Conservation (phyloP, 2,888 invertebrate species). For the Macrophya annulata region DNA sequence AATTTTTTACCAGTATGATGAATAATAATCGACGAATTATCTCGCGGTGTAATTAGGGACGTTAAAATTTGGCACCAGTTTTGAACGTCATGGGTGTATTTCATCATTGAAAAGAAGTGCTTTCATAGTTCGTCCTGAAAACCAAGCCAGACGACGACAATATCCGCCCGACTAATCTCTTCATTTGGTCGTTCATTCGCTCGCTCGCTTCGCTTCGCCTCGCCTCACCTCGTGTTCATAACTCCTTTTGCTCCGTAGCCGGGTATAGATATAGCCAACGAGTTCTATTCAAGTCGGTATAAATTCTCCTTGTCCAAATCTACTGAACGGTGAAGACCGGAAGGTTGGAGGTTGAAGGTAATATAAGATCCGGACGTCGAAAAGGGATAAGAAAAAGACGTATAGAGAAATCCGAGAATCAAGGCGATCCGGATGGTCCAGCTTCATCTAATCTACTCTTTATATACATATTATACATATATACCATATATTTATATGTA, state of each 20-base stretch:
- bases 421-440: constrained; percentile 6
- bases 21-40: constrained; percentile 14
- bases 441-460: neutral
- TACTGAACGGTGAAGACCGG: constrained; percentile 43
- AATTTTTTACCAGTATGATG: neutral
- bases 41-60: neutral
- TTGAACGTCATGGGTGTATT: constrained; percentile 17
- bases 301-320: constrained; percentile 51
- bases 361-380: constrained; percentile 34
- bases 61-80: neutral
- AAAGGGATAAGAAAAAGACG: constrained; percentile 5
- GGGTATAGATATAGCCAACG: neutral
- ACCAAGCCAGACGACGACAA: constrained; percentile 21
- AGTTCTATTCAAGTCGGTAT: constrained; percentile 39
- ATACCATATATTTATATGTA: neutral
- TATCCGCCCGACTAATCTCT: constrained; percentile 36
- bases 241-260: constrained; percentile 25
- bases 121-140: constrained; percentile 20
- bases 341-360: constrained; percentile 46
- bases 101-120: constrained; percentile 12
- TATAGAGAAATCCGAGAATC: constrained; percentile 19
- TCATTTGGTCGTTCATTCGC: constrained; percentile 30
- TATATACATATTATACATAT: neutral
- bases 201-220: neutral
- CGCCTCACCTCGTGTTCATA: constrained; percentile 1